A percentile compares a stretch with the other conserved stretches of the same genome.
Evolutionary conservation across 2,797 vertebrate species (phyloP).

Genomic region (Sphenopsis melanotis): DNA sequence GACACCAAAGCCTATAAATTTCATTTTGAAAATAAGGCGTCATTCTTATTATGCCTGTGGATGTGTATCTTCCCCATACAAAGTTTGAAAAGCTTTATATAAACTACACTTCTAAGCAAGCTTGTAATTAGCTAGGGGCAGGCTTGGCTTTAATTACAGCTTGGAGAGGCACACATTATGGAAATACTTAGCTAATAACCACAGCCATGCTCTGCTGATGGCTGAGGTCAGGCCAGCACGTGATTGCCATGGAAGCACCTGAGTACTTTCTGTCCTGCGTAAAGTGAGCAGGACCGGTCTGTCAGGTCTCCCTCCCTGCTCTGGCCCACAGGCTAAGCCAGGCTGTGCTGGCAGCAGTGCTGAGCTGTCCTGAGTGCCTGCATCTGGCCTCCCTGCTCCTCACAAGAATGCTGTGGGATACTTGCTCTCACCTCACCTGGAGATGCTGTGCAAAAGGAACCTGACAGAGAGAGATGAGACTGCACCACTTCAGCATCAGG

Average conservation of each 20-base stretch:
- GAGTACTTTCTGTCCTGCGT: neutral
- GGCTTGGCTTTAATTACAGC: slow-evolving; percentile 53
- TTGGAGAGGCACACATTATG: slow-evolving; percentile 41
- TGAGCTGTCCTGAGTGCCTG: neutral
- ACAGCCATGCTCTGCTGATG: neutral
- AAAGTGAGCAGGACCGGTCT: neutral
- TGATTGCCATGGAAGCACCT: neutral
- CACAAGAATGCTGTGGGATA: neutral
- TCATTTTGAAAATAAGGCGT: slow-evolving; percentile 11
- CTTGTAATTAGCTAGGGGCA: slow-evolving; percentile 46
- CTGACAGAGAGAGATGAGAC: neutral
- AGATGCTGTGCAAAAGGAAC: neutral
- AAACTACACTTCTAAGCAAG: slow-evolving; percentile 46
- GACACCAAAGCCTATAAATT: slow-evolving; percentile 4
- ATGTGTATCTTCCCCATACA: slow-evolving; percentile 8
- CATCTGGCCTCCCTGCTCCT: neutral
- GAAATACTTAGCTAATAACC: slow-evolving; percentile 55
- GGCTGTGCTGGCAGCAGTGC: neutral
- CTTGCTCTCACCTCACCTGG: neutral
- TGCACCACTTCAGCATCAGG: neutral
- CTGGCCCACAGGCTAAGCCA: neutral
- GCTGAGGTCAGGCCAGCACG: slow-evolving; percentile 29
- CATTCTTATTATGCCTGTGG: slow-evolving; percentile 19
- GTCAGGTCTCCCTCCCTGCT: neutral
- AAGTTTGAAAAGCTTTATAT: slow-evolving; percentile 38